Conservation (phyloP, 1,140 invertebrate species). For the Drosophila dunni region DNA sequence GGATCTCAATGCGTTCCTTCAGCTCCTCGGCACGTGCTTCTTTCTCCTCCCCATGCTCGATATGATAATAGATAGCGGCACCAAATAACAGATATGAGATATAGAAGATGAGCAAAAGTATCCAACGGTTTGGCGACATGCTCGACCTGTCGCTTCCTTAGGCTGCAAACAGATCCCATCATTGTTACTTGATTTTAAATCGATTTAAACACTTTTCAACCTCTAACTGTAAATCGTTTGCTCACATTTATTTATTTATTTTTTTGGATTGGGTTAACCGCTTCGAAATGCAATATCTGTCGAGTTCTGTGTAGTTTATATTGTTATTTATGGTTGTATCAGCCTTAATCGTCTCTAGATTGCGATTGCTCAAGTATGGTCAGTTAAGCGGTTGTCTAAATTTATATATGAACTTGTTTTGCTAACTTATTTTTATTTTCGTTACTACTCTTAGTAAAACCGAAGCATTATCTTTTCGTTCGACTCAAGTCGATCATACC, state of each 20-base stretch:
- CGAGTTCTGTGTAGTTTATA: slow-evolving; percentile 22
- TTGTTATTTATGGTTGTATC: slow-evolving; percentile 71
- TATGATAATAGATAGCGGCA: slow-evolving; percentile 91
- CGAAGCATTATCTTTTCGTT: too few species aligned
- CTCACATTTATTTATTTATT: slow-evolving; percentile 11
- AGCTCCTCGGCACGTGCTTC: slow-evolving; percentile 86
- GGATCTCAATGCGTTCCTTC: slow-evolving; percentile 88
- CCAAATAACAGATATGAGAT: slow-evolving; percentile 91
- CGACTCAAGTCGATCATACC: too few species aligned
- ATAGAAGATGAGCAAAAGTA: slow-evolving; percentile 90
- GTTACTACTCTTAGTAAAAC: background rate
- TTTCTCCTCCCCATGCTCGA: slow-evolving; percentile 89
- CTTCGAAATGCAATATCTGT: slow-evolving; percentile 32
- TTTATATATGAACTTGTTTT: slow-evolving; percentile 24
- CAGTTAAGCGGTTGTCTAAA: slow-evolving; percentile 53
- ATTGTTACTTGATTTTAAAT: background rate
- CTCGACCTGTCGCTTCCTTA: slow-evolving; percentile 59
- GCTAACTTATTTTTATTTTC: slow-evolving; percentile 15
- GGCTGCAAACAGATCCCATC: slow-evolving; percentile 24
- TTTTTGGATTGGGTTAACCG: background rate
- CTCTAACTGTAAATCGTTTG: slow-evolving; percentile 34
- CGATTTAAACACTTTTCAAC: background rate
- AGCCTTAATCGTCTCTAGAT: slow-evolving; percentile 71
- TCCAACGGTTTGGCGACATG: slow-evolving; percentile 93
- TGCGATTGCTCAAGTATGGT: slow-evolving; percentile 67